Percentiles rank a stretch among this genome's conserved stretches.
Conservation (phyloP, 2,888 invertebrate genomes). For the Mimumesa dahlbomi region DNA sequence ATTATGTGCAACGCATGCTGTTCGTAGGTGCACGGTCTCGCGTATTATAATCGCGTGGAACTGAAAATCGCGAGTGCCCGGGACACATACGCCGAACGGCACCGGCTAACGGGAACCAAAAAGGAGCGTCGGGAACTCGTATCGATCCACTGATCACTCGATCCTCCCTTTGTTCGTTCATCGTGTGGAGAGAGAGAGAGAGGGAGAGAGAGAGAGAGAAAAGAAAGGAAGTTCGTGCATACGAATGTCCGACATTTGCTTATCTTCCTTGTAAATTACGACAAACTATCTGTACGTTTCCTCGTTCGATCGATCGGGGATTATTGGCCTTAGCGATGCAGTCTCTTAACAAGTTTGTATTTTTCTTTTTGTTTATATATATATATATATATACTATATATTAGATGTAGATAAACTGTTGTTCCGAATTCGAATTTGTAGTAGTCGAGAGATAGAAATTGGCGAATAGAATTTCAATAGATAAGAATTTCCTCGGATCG, state of each 20-base stretch:
- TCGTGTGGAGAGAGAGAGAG: background rate
- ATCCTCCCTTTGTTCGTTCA: background rate
- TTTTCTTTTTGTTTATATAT: too few relatives aligned
- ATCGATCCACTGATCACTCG: background rate
- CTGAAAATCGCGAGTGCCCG: constrained; percentile 30
- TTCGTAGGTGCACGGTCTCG: constrained; percentile 18
- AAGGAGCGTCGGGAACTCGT: background rate
- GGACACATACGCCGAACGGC: constrained; percentile 16
- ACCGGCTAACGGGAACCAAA: constrained; percentile 46
- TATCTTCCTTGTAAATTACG: background rate
- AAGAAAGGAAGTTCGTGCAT: background rate
- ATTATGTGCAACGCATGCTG: constrained; percentile 52
- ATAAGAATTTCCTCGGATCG: too few relatives aligned
- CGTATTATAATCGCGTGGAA: constrained; percentile 39
- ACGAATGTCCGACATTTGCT: background rate
- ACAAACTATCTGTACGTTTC: too few relatives aligned
- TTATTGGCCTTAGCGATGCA: too few relatives aligned
- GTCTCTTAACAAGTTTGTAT: too few relatives aligned
- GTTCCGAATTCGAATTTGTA: too few relatives aligned
- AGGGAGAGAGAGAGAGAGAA: background rate
- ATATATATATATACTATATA: too few relatives aligned
- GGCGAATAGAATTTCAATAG: too few relatives aligned
- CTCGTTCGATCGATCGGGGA: too few relatives aligned
- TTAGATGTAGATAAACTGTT: too few relatives aligned
- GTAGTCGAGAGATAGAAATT: too few relatives aligned